Evolutionary conservation across 1,140 invertebrate species (phyloP).

Genomic region (Paraescarpia echinospica): DNA sequence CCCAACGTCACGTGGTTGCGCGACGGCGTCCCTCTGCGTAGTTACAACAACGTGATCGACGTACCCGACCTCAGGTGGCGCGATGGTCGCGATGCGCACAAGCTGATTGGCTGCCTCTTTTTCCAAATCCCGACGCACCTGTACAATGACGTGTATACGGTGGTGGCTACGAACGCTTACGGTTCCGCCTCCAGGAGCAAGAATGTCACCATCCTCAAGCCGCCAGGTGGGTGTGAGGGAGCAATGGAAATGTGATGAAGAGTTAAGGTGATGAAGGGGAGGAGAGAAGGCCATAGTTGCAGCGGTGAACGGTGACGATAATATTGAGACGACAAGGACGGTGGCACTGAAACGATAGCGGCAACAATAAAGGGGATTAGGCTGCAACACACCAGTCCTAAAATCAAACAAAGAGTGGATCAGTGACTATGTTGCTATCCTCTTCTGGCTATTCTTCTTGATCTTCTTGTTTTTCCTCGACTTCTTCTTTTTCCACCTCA

Average conservation of each 20-base stretch:
- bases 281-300: too few species aligned
- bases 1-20: conserved; percentile 41
- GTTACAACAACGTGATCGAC: conserved; percentile 29
- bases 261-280: too few species aligned
- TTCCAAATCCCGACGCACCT: conserved; percentile 36
- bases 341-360: background rate
- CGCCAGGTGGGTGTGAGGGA: background rate
- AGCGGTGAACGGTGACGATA: background rate
- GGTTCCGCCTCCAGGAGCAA: conserved; percentile 33
- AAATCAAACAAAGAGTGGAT: too few species aligned
- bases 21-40: conserved; percentile 36
- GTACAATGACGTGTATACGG: conserved; percentile 44
- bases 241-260: too few species aligned
- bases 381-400: background rate
- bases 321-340: background rate
- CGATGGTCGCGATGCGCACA: conserved; percentile 23
- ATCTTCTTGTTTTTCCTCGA: too few species aligned
- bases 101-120: conserved; percentile 32
- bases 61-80: conserved; percentile 8
- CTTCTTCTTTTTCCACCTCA: too few species aligned
- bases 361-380: background rate
- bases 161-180: conserved; percentile 44
- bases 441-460: too few species aligned
- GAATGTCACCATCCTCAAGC: background rate
- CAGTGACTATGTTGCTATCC: too few species aligned